These are phyloP conservation scores for Hydractinia echinata DNA, from an alignment of 30 jellyfish, hydroid and myxozoan genomes.

Conservation along the genomic window DNA sequence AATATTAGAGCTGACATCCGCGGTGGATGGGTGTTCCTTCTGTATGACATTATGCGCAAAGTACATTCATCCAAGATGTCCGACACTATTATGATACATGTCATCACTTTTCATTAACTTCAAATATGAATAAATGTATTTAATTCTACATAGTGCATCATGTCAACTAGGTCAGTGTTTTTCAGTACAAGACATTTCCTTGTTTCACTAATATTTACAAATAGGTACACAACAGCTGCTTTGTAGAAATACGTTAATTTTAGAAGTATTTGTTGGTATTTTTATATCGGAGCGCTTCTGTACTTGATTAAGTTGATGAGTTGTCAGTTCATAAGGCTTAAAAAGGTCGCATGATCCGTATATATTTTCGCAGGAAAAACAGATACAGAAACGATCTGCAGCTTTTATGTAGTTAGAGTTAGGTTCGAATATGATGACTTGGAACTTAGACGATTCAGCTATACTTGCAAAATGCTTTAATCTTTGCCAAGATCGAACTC, in stretches of 20 bases:
- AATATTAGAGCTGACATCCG: not conserved
- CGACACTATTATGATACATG: not conserved
- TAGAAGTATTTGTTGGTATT: too few relatives aligned
- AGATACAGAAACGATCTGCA: slow-evolving; percentile 25
- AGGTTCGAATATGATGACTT: slow-evolving; percentile 22
- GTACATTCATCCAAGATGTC: not conserved
- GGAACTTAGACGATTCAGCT: slow-evolving; percentile 34
- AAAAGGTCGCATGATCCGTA: slow-evolving; percentile 25
- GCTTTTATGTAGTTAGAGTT: slow-evolving; percentile 5
- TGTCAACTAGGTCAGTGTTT: slow-evolving; percentile 7
- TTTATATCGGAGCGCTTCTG: too few relatives aligned
- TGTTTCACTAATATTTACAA: not conserved
- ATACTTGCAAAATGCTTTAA: slow-evolving; percentile 13
- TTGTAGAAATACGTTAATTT: too few relatives aligned
- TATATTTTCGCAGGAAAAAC: slow-evolving; percentile 23
- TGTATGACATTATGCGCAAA: not conserved
- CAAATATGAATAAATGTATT: not conserved
- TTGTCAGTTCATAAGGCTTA: not conserved
- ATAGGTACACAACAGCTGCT: too few relatives aligned
- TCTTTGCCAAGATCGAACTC: slow-evolving; percentile 12
- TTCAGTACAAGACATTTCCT: not conserved
- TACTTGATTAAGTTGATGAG: too few relatives aligned
- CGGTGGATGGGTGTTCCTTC: not conserved
- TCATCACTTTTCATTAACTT: not conserved
- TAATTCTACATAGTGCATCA: not conserved